A percentile compares a stretch with the other conserved stretches of the same genome.
These are phyloP conservation scores for Chalcis sispes DNA, from an alignment of 2,888 invertebrate species.

Conservation along the genomic window DNA sequence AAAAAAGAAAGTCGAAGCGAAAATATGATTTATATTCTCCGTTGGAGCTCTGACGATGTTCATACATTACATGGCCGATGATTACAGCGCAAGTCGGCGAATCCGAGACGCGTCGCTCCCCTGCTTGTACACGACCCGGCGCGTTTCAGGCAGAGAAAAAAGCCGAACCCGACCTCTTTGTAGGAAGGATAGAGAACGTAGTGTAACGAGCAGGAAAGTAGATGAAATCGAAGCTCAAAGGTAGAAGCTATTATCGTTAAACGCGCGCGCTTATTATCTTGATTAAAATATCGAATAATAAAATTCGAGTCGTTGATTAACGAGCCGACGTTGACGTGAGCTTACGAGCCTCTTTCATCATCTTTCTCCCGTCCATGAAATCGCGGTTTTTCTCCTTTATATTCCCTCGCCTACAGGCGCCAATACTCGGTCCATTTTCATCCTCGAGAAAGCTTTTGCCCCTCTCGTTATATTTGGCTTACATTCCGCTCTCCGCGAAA, in stretches of 20 bases:
- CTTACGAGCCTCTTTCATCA: slow-evolving; percentile 65
- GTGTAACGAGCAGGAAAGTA: background rate
- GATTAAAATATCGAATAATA: slow-evolving; percentile 73
- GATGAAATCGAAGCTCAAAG: background rate
- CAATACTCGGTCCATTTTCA: slow-evolving; percentile 4
- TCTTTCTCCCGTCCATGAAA: slow-evolving; percentile 56
- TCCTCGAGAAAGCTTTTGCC: background rate
- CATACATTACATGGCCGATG: background rate
- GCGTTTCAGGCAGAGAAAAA: background rate
- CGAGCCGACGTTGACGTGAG: slow-evolving; percentile 71
- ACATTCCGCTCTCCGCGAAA: background rate
- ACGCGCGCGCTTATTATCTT: slow-evolving; percentile 44
- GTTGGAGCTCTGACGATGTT: background rate
- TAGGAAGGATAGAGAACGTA: no score
- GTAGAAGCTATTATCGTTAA: background rate
- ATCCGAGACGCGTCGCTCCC: background rate
- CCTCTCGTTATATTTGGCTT: no score
- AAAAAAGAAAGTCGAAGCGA: background rate
- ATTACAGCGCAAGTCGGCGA: slow-evolving; percentile 3
- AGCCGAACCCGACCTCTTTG: no score
- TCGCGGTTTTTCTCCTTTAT: slow-evolving; percentile 41
- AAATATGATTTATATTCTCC: background rate
- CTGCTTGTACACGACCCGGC: background rate
- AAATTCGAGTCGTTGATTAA: slow-evolving; percentile 71
- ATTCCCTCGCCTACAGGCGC: slow-evolving; percentile 39